These are phyloP conservation scores for Lasioglossum calceatum DNA, from an alignment of 2,888 invertebrate genomes.

Conservation along the genomic window DNA sequence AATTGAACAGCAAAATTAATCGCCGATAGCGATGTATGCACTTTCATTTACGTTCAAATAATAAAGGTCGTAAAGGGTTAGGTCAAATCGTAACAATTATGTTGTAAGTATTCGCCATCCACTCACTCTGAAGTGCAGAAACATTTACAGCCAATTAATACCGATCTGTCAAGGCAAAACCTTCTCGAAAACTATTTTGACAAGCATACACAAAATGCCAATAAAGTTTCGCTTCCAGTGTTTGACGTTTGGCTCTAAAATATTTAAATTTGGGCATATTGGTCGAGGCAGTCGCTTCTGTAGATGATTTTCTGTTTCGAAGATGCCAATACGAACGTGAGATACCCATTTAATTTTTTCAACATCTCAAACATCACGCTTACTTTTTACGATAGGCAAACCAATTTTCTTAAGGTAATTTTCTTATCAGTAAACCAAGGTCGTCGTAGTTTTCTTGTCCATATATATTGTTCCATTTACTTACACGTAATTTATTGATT, in stretches of 20 bases:
- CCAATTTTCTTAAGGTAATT: neutral
- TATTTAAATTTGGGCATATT: neutral
- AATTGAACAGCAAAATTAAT: neutral
- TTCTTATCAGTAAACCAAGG: neutral
- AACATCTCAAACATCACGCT: neutral
- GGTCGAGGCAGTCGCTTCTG: neutral
- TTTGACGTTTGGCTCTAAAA: slow-evolving; percentile 2
- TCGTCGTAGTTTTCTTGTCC: neutral
- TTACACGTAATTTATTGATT: neutral
- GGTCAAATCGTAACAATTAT: neutral
- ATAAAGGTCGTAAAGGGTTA: neutral
- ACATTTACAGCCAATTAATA: neutral
- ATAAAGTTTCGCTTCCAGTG: neutral
- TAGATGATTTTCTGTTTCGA: neutral
- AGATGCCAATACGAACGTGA: neutral
- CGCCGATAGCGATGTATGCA: neutral
- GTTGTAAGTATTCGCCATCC: neutral
- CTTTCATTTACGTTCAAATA: neutral
- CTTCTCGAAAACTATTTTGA: neutral
- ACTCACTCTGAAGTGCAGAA: neutral
- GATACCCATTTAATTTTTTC: neutral
- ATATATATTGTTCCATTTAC: neutral
- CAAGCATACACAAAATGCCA: slow-evolving; percentile 7
- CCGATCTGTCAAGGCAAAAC: neutral
- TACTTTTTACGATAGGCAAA: neutral